These are phyloP conservation scores for Catharus minimus DNA, from an alignment of 2,113 vertebrate species.

Conservation along the genomic window DNA sequence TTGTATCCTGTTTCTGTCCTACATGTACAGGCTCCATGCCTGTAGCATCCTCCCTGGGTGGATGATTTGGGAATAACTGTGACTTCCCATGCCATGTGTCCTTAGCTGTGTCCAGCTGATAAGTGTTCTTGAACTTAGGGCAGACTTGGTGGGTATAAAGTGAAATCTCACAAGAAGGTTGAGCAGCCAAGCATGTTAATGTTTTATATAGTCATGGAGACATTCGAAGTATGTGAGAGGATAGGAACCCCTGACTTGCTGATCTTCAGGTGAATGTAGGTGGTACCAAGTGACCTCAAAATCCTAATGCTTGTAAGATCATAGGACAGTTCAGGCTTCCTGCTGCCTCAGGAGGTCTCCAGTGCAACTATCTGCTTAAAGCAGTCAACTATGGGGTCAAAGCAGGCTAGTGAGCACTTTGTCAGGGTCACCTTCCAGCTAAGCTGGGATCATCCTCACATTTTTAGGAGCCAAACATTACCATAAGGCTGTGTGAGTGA, in stretches of 20 bases:
- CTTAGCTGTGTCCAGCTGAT: neutral
- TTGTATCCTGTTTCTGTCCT: neutral
- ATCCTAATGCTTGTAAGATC: neutral
- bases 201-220: neutral
- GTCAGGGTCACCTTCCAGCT: neutral
- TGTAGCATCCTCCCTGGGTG: neutral
- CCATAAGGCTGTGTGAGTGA: neutral
- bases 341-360: neutral
- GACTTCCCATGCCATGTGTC: neutral
- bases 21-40: neutral
- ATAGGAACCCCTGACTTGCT: neutral
- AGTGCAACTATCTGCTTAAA: neutral
- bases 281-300: neutral
- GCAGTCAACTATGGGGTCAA: neutral
- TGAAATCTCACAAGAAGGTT: neutral
- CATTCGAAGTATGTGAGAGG: neutral
- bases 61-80: neutral
- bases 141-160: neutral
- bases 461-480: neutral
- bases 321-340: neutral
- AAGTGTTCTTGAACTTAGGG: neutral
- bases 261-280: neutral
- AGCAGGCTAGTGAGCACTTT: neutral
- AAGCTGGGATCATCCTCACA: accelerated
- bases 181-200: neutral